Evolutionary conservation across 2,113 vertebrate genomes (phyloP), one percentile per base, ranked within the genome.

Genomic region (Boleophthalmus pectinirostris): DNA sequence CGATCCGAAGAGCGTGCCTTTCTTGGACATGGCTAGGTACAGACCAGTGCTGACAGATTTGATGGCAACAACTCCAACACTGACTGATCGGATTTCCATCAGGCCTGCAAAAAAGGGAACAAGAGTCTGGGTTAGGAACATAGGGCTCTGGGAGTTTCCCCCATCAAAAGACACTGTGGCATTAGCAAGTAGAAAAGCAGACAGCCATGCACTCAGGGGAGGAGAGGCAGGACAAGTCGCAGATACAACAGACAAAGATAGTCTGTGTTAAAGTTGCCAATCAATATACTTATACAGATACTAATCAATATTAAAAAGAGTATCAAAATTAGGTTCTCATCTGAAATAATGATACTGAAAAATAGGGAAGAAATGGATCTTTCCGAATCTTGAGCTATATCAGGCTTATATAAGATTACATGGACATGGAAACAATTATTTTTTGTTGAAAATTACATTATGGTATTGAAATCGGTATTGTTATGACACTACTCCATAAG

Each of bases 1-100:
- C 94, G 96, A 97, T 88, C 96, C 95, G 21, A 97, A 97, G 85
- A 97, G 94, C 16, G 89, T 94, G 85, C 97, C 97, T 86, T 77
- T 93, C 91, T 93, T 95, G 92, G 95, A 95, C 96, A 98, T 98
- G 75, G 97, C 97, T 91, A 98, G 91, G 79, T 96, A 98, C 93
- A 97, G 94, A 82, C 96, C 96, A 0, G 93, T 96, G 93, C 95
- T 93, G 91, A 96, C 93, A 0, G 96, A 95, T 87, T 94, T 95
- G 93, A 98, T 96, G 87, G 91, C 97, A 84, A 98, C 95, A 0
- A 96, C 91, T 67, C 97, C 96, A 73, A 96, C 95, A 33, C 87
- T 94, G 88, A 97, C 94, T 0, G 96, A 97, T 86, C 95, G 95
- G 90, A 99, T 96, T 94, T 98, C 97, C 68, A 97, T 92, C 77